Evolutionary conservation across 1,140 invertebrate species (phyloP), one percentile per base, ranked within the genome.

Genomic region (Dendrolimus kikuchii): DNA sequence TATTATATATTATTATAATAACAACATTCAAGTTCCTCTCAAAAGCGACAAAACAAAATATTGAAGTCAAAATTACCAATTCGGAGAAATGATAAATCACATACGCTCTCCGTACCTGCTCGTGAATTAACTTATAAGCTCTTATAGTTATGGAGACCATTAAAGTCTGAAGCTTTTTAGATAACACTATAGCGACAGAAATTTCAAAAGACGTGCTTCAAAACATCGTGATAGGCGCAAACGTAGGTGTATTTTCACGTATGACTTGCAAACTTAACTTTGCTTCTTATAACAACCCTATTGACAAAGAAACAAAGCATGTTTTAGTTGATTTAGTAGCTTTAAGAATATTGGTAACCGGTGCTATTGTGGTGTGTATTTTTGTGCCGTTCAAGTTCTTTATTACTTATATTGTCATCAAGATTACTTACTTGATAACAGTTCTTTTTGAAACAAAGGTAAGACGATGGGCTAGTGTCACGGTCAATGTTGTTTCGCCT

Each of bases 321-420:
- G 62, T 42, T 62, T 57, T 71, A 9, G 51, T 23, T 23, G 23
- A 23, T 23, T 23, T 23, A 23, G 23, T 23, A 23, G 23, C 23
- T 23, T 23, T 23, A 23, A 23, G 23, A 23, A 23, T 23, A 23
- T 23, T 23, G 3, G 23, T 23, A 23, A 23, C 23, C 23, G 23
- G 23, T 23, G 23, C 23, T 23, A 23, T 23, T 23, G 23, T 23
- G 23, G 23, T 23, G 23, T 23, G 23, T 23, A 23, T 23, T 23
- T 23, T 23, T 23, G 23, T 23, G 23, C 23, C 23, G 65, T 65
- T 66, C 49, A 64, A 66, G 59, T 48, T 60, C 53, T 77, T 77
- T 75, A 78, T 71, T 71, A 67, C 74, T 55, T 57, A 67, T 63
- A 74, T 67, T 70, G 77, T 78, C 68, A 77, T 81, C 77, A 80